Evolutionary conservation across 2,888 invertebrate genomes (phyloP).

Genomic region (Limulus polyphemus): DNA sequence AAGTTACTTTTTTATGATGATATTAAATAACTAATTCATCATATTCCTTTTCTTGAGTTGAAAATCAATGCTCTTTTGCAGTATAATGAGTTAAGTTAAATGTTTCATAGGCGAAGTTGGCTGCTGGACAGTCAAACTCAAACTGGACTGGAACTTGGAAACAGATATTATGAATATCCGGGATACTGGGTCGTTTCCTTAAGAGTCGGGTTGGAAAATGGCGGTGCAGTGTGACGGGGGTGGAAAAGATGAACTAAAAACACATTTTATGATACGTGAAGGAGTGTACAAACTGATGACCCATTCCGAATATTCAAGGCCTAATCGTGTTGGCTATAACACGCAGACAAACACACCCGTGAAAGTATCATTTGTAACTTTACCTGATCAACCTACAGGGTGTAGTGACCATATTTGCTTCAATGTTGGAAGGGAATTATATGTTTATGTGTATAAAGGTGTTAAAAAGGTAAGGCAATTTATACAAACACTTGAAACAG

Average conservation of each 20-base stretch:
- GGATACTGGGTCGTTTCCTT: no score
- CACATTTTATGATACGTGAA: conserved; percentile 92
- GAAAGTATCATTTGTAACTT: conserved; percentile 46
- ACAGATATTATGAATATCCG: no score
- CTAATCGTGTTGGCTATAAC: conserved; percentile 82
- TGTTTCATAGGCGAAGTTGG: no score
- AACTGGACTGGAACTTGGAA: no score
- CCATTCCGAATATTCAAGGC: conserved; percentile 89
- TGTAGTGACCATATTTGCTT: conserved; percentile 66
- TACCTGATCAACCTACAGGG: conserved; percentile 18
- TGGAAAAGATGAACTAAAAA: conserved; percentile 80
- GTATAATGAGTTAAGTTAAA: no score
- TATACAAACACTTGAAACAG: no score
- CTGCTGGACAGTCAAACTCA: no score
- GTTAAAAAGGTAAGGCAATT: conserved; percentile 65
- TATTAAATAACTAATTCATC: no score
- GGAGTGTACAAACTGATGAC: conserved; percentile 93
- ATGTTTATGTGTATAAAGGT: conserved; percentile 93
- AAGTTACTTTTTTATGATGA: no score
- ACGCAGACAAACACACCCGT: conserved; percentile 53
- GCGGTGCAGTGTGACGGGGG: conserved; percentile 31
- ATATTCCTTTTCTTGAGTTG: no score
- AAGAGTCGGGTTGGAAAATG: conserved; percentile 9
- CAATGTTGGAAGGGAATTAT: conserved; percentile 94
- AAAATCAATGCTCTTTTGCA: no score